A percentile compares a stretch with the other conserved stretches of the same genome.
Evolutionary conservation across 1,140 invertebrate genomes (phyloP).

Genomic region (Notospermus geniculatus): DNA sequence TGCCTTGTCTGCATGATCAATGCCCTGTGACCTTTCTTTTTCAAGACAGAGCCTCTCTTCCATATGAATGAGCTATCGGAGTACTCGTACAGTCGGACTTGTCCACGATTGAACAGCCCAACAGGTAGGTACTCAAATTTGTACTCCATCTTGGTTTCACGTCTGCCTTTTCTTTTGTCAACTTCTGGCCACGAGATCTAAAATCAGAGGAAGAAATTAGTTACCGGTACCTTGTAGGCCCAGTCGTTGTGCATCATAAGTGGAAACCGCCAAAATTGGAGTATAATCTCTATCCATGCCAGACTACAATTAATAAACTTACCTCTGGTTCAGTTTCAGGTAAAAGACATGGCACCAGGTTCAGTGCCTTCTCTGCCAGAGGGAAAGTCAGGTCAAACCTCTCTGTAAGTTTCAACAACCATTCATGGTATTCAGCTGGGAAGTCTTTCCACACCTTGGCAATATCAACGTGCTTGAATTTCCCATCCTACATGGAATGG

Average conservation of each 20-base stretch:
- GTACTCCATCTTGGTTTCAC: constrained; percentile 48
- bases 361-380: constrained; percentile 37
- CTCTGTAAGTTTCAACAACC: constrained; percentile 52
- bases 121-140: constrained; percentile 49
- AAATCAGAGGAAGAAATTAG: constrained; percentile 14
- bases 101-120: constrained; percentile 44
- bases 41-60: constrained; percentile 47
- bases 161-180: constrained; percentile 26
- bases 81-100: constrained; percentile 48
- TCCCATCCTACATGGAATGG: constrained; percentile 41
- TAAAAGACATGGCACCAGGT: constrained; percentile 52
- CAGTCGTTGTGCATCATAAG: too few relatives aligned
- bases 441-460: constrained; percentile 45
- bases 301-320: too few relatives aligned
- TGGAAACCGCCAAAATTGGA: too few relatives aligned
- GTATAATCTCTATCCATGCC: too few relatives aligned
- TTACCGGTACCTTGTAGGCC: too few relatives aligned
- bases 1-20: constrained; percentile 37
- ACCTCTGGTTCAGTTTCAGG: constrained; percentile 33
- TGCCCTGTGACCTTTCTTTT: constrained; percentile 45
- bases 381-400: constrained; percentile 55
- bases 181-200: constrained; percentile 45
- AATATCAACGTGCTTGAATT: constrained; percentile 41
- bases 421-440: constrained; percentile 38
- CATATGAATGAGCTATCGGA: constrained; percentile 45